These are phyloP conservation scores for Diplazon laetatorius DNA, from an alignment of 2,888 invertebrate genomes.

Conservation along the genomic window DNA sequence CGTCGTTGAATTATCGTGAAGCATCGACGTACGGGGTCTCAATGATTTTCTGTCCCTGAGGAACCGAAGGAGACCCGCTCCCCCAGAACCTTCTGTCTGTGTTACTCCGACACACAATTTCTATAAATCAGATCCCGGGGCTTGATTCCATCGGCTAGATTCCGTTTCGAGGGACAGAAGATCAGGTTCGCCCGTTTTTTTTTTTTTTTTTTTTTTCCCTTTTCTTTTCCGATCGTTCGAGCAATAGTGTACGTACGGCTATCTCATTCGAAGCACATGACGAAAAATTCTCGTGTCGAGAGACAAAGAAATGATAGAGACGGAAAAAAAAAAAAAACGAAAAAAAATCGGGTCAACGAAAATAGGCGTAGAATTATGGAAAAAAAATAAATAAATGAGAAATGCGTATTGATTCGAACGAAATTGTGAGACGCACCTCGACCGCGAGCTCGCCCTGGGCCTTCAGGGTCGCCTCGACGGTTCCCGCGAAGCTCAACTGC, in stretches of 20 bases:
- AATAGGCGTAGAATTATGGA: background rate
- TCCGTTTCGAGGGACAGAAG: conserved; percentile 70
- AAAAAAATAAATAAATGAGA: background rate
- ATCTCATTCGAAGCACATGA: conserved; percentile 35
- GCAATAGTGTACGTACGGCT: conserved; percentile 8
- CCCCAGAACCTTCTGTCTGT: conserved; percentile 84
- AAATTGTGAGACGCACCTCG: conserved; percentile 87
- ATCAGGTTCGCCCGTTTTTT: conserved; percentile 64
- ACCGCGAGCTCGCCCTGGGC: conserved; percentile 93
- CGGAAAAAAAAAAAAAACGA: background rate
- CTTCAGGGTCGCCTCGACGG: conserved; percentile 90
- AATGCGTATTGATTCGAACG: background rate
- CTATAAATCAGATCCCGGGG: conserved; percentile 81
- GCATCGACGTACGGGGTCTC: conserved; percentile 65
- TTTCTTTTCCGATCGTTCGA: conserved; percentile 25
- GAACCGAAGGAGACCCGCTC: conserved; percentile 79
- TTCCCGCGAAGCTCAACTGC: conserved; percentile 89
- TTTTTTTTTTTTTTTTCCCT: too few species aligned
- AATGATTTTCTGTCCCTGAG: conserved; percentile 78
- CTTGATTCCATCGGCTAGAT: conserved; percentile 67
- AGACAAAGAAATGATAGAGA: conserved; percentile 28
- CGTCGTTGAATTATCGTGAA: conserved; percentile 65
- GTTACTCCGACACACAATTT: conserved; percentile 87
- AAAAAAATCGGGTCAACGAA: background rate
- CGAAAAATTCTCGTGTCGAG: conserved; percentile 24